Evolutionary conservation across 2,113 vertebrate genomes (phyloP).

Genomic region (Pyxicephalus adspersus): DNA sequence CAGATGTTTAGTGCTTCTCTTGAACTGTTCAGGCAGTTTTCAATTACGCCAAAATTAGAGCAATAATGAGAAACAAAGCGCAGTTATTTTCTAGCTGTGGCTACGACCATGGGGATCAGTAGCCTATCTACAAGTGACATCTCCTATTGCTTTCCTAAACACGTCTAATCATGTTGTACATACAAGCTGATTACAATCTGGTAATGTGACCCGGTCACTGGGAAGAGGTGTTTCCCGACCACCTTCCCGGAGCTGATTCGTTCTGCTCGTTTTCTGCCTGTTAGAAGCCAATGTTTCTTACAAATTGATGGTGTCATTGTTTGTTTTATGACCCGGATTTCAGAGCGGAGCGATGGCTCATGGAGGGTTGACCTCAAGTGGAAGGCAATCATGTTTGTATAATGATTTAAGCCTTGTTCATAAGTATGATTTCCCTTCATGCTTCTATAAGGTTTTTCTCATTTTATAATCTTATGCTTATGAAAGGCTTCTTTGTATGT

Average conservation of each 20-base stretch:
- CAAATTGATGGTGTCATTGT: conserved; percentile 32
- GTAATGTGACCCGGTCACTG: conserved; percentile 3
- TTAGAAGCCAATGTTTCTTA: conserved; percentile 46
- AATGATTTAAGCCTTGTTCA: not conserved
- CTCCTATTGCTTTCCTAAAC: conserved; percentile 58
- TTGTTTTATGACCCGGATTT: conserved; percentile 18
- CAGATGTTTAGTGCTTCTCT: conserved; percentile 69
- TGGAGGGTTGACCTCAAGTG: conserved; percentile 1
- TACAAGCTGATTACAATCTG: conserved; percentile 56
- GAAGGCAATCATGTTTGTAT: conserved; percentile 3
- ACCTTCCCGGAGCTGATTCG: not conserved
- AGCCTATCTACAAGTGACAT: conserved; percentile 58
- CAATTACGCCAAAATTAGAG: conserved; percentile 68
- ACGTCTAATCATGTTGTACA: conserved; percentile 41
- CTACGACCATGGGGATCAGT: conserved; percentile 54
- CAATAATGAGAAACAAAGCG: conserved; percentile 66
- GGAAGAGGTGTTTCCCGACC: conserved; percentile 36
- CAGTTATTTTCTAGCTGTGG: conserved; percentile 37
- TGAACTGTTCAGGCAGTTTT: conserved; percentile 65
- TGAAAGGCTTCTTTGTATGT: too few species aligned
- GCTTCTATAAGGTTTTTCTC: too few species aligned
- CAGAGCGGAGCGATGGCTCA: not conserved
- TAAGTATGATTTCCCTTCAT: too few species aligned
- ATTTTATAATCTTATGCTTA: too few species aligned
- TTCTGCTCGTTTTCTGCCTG: conserved; percentile 58